A percentile compares a stretch with the other conserved stretches of the same genome.
Conservation (phyloP, 2,797 vertebrate species). For the Florisuga fusca region DNA sequence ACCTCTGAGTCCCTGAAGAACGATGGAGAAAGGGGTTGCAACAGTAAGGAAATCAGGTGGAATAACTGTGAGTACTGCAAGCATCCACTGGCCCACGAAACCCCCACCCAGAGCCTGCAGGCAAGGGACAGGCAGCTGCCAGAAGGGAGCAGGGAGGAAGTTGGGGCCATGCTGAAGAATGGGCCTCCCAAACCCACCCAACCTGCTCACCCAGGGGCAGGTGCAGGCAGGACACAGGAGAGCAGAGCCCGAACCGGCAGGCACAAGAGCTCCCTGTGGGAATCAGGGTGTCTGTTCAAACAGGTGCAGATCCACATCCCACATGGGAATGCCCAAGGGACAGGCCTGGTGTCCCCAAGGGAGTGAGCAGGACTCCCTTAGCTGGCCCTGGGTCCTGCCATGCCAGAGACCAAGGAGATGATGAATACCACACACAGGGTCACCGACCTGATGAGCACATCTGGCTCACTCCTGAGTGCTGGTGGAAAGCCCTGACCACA, state of each 20-base stretch:
- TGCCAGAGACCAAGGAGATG: fast-evolving
- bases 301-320: fast-evolving
- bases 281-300: not conserved
- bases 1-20: not conserved
- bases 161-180: not conserved
- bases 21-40: not conserved
- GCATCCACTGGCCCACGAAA: not conserved
- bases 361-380: fast-evolving
- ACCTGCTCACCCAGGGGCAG: not conserved
- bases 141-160: not conserved
- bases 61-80: not conserved
- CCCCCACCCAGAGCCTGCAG: not conserved
- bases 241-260: not conserved
- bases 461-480: not conserved
- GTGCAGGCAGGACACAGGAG: not conserved
- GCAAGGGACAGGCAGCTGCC: not conserved
- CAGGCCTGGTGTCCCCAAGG: not conserved
- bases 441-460: fast-evolving
- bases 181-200: not conserved
- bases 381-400: not conserved
- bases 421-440: not conserved
- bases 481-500: not conserved
- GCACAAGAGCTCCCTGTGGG: not conserved
- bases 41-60: not conserved
- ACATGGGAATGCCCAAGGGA: not conserved